phyloP scores from a whole-genome alignment of 2,888 invertebrate genomes.

The Maniola hyperantus region DNA sequence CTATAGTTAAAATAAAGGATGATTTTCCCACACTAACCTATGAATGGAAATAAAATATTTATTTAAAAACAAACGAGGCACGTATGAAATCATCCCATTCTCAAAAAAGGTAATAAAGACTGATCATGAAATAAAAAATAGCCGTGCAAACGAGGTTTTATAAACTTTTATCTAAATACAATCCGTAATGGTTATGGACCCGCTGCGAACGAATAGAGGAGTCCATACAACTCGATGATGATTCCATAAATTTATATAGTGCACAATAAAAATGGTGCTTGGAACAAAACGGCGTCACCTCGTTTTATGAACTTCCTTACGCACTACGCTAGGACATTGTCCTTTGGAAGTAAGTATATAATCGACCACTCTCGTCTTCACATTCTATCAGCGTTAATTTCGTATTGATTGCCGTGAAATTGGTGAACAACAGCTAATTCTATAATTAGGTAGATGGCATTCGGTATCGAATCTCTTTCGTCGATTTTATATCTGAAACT shows the following conservation, averaged over 20 bases:
- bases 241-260: constrained; percentile 82
- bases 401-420: constrained; percentile 70
- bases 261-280: constrained; percentile 75
- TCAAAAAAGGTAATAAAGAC: constrained; percentile 32
- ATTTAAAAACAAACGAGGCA: background rate
- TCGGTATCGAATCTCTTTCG: constrained; percentile 32
- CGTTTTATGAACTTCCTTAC: constrained; percentile 65
- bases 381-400: constrained; percentile 45
- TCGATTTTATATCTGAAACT: too few species aligned
- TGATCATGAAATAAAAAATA: constrained; percentile 23
- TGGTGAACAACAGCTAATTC: constrained; percentile 59
- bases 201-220: constrained; percentile 69
- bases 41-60: background rate
- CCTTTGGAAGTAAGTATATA: constrained; percentile 39
- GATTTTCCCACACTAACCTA: background rate
- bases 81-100: background rate
- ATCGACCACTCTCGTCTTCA: background rate
- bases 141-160: constrained; percentile 65
- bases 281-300: constrained; percentile 77
- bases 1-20: background rate
- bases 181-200: constrained; percentile 78
- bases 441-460: constrained; percentile 48
- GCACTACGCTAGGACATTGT: constrained; percentile 55
- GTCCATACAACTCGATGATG: constrained; percentile 80
- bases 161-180: constrained; percentile 75